Percentiles rank a stretch among this genome's conserved stretches.
phyloP scores from a whole-genome alignment of 2,797 vertebrate species.

The Clarias fuscus region DNA sequence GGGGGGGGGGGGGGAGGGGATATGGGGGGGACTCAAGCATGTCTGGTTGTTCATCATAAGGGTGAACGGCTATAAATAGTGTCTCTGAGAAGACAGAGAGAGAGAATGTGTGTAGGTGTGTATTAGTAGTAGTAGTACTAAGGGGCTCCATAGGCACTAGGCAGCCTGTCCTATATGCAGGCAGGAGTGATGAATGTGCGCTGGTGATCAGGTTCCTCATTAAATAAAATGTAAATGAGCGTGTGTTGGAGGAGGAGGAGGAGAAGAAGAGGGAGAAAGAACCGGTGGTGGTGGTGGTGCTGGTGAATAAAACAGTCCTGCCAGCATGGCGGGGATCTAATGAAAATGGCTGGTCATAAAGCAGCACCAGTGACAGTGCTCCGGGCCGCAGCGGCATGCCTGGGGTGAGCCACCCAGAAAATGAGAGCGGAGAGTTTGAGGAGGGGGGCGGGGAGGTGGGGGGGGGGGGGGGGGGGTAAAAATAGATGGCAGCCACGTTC shows the following conservation, averaged over 20 bases:
- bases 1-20: background rate
- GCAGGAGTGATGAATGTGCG: slow-evolving; percentile 63
- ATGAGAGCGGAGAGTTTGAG: slow-evolving; percentile 46
- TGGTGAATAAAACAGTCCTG: slow-evolving; percentile 54
- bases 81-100: slow-evolving; percentile 2
- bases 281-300: slow-evolving; percentile 36
- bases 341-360: slow-evolving; percentile 61
- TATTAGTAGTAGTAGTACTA: slow-evolving; percentile 31
- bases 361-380: slow-evolving; percentile 59
- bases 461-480: slow-evolving; percentile 34
- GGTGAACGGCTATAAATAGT: slow-evolving; percentile 44
- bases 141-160: slow-evolving; percentile 43
- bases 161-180: slow-evolving; percentile 53
- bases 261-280: slow-evolving; percentile 20
- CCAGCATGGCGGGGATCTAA: slow-evolving; percentile 59
- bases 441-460: slow-evolving; percentile 1
- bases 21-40: background rate
- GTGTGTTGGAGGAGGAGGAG: slow-evolving; percentile 43
- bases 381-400: slow-evolving; percentile 53
- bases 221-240: slow-evolving; percentile 67
- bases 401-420: slow-evolving; percentile 60
- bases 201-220: slow-evolving; percentile 66
- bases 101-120: slow-evolving; percentile 10
- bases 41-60: slow-evolving; percentile 36
- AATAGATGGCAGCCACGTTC: slow-evolving; percentile 54